Percentiles rank a stretch among this genome's conserved stretches.
phyloP scores from a whole-genome alignment of 2,113 vertebrate species.

The Enhydra lutris region DNA sequence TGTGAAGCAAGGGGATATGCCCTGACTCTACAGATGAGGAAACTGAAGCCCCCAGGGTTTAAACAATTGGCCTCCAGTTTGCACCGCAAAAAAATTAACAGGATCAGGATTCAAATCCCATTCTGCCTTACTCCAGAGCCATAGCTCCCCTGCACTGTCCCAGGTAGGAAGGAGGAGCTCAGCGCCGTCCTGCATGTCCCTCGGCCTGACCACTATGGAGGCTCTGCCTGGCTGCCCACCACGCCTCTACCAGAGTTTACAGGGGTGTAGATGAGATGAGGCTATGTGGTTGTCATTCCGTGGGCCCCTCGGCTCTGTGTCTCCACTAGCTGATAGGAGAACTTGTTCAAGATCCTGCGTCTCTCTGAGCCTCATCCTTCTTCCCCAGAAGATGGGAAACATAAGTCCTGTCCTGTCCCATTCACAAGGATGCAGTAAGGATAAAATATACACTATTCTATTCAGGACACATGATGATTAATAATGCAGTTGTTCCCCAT shows the following conservation, averaged over 20 bases:
- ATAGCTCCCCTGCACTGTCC: fast-evolving
- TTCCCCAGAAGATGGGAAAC: neutral
- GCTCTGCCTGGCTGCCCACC: neutral
- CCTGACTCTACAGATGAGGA: neutral
- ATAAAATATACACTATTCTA: neutral
- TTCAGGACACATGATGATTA: neutral
- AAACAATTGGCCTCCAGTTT: neutral
- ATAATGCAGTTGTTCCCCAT: neutral
- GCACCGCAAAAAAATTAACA: neutral
- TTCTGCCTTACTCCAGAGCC: neutral
- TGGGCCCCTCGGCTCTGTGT: neutral
- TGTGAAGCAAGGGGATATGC: neutral
- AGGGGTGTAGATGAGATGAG: neutral
- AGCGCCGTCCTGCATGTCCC: neutral
- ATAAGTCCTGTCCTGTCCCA: neutral
- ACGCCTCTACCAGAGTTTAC: too few relatives aligned
- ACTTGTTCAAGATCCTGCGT: neutral
- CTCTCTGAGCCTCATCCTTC: neutral
- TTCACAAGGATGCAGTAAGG: neutral
- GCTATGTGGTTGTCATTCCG: too few relatives aligned
- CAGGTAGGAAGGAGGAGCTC: neutral
- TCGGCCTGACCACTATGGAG: neutral
- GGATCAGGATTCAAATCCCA: neutral
- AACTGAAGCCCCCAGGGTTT: neutral
- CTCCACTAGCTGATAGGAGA: neutral